A percentile compares a stretch with the other conserved stretches of the same genome.
These are phyloP conservation scores for Picathartes gymnocephalus DNA, from an alignment of 2,113 vertebrate genomes.

Conservation along the genomic window DNA sequence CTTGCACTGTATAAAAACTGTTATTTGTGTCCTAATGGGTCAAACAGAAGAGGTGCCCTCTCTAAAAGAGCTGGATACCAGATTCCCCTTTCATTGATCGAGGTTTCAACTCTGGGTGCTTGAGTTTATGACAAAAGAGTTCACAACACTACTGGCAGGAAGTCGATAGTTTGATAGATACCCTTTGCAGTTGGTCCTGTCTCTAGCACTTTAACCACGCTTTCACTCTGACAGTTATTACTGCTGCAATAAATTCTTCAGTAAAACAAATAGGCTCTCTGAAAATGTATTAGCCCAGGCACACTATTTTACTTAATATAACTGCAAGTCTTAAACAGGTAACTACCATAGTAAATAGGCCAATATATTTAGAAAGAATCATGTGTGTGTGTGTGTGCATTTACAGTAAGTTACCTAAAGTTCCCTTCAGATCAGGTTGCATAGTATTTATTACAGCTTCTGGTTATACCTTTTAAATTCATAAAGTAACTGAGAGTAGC, in stretches of 20 bases:
- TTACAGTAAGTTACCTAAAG: slow-evolving; percentile 10
- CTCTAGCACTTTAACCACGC: slow-evolving; percentile 82
- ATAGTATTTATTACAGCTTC: slow-evolving; percentile 39
- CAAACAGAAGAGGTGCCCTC: slow-evolving; percentile 79
- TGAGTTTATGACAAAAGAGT: slow-evolving; percentile 87
- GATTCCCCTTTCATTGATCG: slow-evolving; percentile 78
- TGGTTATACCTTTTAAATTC: slow-evolving; percentile 40
- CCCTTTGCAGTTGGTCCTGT: slow-evolving; percentile 77
- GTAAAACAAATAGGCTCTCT: slow-evolving; percentile 77
- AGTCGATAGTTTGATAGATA: slow-evolving; percentile 85
- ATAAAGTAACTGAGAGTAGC: neutral
- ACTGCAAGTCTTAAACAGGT: slow-evolving; percentile 81
- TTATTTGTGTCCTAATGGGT: slow-evolving; percentile 77
- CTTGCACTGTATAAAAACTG: slow-evolving; percentile 27
- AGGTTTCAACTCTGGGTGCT: slow-evolving; percentile 74
- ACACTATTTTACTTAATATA: slow-evolving; percentile 88
- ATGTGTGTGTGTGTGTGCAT: neutral
- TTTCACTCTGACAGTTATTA: slow-evolving; percentile 90
- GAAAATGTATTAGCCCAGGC: slow-evolving; percentile 84
- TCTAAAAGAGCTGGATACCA: slow-evolving; percentile 80
- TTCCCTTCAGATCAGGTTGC: slow-evolving; percentile 22
- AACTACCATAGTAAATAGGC: slow-evolving; percentile 73
- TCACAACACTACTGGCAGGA: slow-evolving; percentile 84
- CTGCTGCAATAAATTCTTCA: slow-evolving; percentile 89
- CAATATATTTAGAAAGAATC: slow-evolving; percentile 71